Conservation (phyloP, 2,113 vertebrate genomes). For the Pteruthius melanotis region DNA sequence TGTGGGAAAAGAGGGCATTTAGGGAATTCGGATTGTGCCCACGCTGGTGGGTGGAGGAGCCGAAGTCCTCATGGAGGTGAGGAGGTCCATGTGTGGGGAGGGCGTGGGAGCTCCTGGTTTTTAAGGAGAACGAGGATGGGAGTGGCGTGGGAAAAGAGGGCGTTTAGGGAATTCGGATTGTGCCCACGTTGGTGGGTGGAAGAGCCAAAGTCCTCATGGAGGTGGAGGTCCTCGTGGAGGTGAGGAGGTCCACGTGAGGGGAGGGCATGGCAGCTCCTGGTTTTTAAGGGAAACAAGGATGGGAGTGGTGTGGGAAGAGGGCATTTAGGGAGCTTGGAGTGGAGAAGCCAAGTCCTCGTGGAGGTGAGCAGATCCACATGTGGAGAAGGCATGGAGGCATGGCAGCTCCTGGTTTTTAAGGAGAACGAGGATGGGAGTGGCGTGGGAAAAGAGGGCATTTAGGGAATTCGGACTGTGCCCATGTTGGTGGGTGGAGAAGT, state of each 20-base stretch:
- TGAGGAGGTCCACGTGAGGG: not conserved
- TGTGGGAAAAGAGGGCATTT: not conserved
- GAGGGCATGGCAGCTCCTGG: accelerated
- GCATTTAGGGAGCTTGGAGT: no score
- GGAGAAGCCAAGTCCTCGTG: no score
- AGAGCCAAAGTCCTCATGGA: accelerated
- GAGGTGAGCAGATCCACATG: no score
- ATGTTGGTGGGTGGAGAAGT: not conserved
- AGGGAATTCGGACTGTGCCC: not conserved
- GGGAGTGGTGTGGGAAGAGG: not conserved
- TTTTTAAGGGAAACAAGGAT: not conserved
- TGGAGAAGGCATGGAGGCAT: no score
- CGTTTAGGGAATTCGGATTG: not conserved
- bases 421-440: not conserved
- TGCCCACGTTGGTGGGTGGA: not conserved
- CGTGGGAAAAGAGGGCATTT: not conserved
- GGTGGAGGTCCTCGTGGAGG: accelerated
- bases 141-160: not conserved
- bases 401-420: not conserved
- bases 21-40: not conserved
- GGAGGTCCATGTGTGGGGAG: not conserved
- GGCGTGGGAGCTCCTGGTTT: not conserved
- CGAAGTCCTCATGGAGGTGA: not conserved
- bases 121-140: not conserved
- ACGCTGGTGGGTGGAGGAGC: no score